Evolutionary conservation across 1,140 invertebrate genomes (phyloP).

Genomic region (Hestina assimilis): DNA sequence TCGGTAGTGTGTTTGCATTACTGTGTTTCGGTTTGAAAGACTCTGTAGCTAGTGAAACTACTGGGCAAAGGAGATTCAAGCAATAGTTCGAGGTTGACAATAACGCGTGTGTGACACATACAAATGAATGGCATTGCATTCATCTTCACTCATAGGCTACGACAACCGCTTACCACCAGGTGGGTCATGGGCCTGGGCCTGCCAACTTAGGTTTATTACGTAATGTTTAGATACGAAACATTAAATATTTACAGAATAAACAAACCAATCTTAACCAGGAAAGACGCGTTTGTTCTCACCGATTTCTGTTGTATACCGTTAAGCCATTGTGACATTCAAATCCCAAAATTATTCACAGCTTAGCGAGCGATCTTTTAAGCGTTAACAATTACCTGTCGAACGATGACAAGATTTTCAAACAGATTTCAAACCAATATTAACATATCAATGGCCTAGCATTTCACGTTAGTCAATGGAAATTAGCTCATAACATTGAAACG

Average conservation of each 20-base stretch:
- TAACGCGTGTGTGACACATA: too few species aligned
- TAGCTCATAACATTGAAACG: background rate
- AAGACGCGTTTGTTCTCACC: background rate
- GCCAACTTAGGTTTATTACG: too few species aligned
- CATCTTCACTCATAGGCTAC: too few species aligned
- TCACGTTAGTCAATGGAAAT: slow-evolving; percentile 1
- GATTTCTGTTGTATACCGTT: slow-evolving; percentile 2
- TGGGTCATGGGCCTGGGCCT: too few species aligned
- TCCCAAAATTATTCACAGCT: slow-evolving; percentile 15
- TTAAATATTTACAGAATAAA: background rate
- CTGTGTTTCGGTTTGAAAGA: too few species aligned
- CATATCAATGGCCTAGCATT: slow-evolving; percentile 31
- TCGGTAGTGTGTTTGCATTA: too few species aligned
- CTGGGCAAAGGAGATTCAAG: too few species aligned
- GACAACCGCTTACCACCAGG: too few species aligned
- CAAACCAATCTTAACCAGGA: too few species aligned
- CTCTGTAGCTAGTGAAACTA: too few species aligned
- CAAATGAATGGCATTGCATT: too few species aligned
- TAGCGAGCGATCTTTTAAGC: slow-evolving; percentile 9
- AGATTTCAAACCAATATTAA: slow-evolving; percentile 33
- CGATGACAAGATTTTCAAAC: slow-evolving; percentile 28
- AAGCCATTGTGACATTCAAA: slow-evolving; percentile 4
- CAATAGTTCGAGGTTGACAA: too few species aligned
- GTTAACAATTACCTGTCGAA: slow-evolving; percentile 26
- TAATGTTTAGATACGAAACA: background rate